A percentile compares a stretch with the other conserved stretches of the same genome.
These are phyloP conservation scores for Cosmopolites sordidus DNA, from an alignment of 2,888 invertebrate species.

Conservation along the genomic window DNA sequence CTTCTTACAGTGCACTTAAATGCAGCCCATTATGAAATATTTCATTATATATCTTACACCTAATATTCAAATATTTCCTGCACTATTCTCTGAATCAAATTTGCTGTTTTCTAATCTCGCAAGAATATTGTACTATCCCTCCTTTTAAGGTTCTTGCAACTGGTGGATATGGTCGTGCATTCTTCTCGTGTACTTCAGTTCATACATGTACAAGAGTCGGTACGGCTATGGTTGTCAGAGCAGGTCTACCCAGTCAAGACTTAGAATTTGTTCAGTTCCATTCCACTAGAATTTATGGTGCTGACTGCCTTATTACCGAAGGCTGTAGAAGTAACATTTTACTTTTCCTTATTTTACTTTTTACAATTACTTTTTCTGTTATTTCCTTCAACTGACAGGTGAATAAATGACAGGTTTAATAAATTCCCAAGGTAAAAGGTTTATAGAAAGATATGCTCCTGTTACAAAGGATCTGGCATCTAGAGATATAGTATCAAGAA, in stretches of 20 bases:
- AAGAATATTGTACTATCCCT: too few species aligned
- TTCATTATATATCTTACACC: too few species aligned
- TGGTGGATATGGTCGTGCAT: slow-evolving; percentile 87
- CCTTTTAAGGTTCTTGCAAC: slow-evolving; percentile 69
- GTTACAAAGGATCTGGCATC: slow-evolving; percentile 98
- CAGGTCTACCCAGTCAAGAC: slow-evolving; percentile 90
- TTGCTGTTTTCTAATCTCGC: too few species aligned
- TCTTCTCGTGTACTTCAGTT: slow-evolving; percentile 98
- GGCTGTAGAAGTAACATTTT: slow-evolving; percentile 68
- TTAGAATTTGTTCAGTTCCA: slow-evolving; percentile 99
- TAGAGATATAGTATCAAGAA: slow-evolving; percentile 96
- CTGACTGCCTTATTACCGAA: slow-evolving; percentile 97
- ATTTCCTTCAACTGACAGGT: slow-evolving; percentile 14
- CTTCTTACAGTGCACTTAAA: too few species aligned
- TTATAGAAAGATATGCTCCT: slow-evolving; percentile 98
- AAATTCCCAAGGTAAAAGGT: slow-evolving; percentile 94
- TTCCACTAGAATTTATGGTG: slow-evolving; percentile 97
- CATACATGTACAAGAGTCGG: slow-evolving; percentile 99
- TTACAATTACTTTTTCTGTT: background rate
- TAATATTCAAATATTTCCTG: too few species aligned
- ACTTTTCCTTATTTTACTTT: background rate
- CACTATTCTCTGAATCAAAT: too few species aligned
- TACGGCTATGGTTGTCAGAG: slow-evolving; percentile 91
- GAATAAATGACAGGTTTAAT: slow-evolving; percentile 74
- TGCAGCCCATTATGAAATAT: too few species aligned